A percentile compares a stretch with the other conserved stretches of the same genome.
phyloP scores from a whole-genome alignment of 2,888 invertebrate genomes.

The Gisinianus flammeolus region DNA sequence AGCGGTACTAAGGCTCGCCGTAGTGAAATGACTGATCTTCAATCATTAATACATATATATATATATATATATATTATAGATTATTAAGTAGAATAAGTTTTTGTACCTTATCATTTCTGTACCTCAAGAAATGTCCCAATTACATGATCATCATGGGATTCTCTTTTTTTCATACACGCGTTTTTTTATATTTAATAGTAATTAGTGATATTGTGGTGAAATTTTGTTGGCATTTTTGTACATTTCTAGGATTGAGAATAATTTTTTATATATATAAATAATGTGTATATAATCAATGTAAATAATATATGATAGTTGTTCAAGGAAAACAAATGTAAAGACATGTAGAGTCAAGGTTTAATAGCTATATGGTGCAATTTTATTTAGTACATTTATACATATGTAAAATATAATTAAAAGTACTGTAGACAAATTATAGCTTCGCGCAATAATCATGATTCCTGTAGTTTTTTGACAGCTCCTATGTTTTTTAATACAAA shows the following conservation, averaged over 20 bases:
- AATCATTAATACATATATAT: conserved; percentile 19
- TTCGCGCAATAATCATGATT: conserved; percentile 28
- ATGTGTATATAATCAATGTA: neutral
- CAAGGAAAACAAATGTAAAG: conserved; percentile 1
- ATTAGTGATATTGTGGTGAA: neutral
- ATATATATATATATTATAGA: conserved; percentile 18
- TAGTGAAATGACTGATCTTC: conserved; percentile 34
- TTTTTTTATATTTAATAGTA: neutral
- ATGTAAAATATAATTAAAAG: neutral
- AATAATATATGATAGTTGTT: no score
- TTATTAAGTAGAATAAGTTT: conserved; percentile 20
- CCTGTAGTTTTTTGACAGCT: conserved; percentile 23
- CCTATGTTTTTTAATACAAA: neutral
- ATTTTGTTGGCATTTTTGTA: conserved; percentile 9
- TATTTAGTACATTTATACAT: neutral
- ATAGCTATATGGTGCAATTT: neutral
- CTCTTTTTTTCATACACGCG: conserved; percentile 11
- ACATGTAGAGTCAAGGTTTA: neutral
- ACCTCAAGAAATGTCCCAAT: conserved; percentile 22
- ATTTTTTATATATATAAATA: neutral
- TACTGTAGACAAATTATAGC: neutral
- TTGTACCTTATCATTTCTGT: conserved; percentile 41
- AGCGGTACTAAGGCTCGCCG: conserved; percentile 17
- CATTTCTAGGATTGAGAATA: neutral
- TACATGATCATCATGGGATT: no score